Base-by-base conservation (phyloP, 2,888 invertebrate species). In the Eilema sororculum region DNA sequence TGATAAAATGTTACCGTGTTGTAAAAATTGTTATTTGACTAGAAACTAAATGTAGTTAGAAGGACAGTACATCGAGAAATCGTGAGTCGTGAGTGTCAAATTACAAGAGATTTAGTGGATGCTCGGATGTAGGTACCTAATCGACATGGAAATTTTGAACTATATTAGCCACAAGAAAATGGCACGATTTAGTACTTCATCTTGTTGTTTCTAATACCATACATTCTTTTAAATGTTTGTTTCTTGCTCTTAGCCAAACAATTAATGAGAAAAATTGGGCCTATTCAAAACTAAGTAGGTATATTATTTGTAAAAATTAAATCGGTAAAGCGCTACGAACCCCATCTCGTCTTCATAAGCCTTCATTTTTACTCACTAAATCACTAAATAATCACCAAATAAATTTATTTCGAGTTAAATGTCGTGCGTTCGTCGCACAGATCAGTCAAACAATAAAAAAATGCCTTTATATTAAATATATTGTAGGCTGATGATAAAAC, bases 341-440 rank as follows among this genome's bases (percentile, higher is more conserved):
- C 84, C 76, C 22, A 73, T 71, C n/a, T 79, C 77, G 57, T 77
- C 80, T 16, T 78, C 78, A 65, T 65, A 65, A 16, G 78, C 63
- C 71, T 77, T 80, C 84, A 84, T 85, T 52, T n/a, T 52, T 5
- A n/a, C 52, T n/a, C 52, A 52, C 20, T 6, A 22, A 58, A 57
- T 30, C 16, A 52, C 69, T 24, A 52, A 28, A 41, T 65, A 30
- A 59, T 68, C 30, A 57, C 41, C 30, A 59, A 63, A 25, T 68
- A 63, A 70, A 67, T 37, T 24, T 69, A 67, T 56, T 59, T 30
- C n/a, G 57, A 56, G 28, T 12, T 63, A 61, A 61, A 63, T 61
- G 52, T 16, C 56, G 13, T 24, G 24, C 63, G 61, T 70, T 28
- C 57, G 61, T 28, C 65, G 52, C 52, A n/a, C 41, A 68, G 30